These are phyloP conservation scores for Caenorhabditis panamensis DNA, from an alignment of 2,888 invertebrate species.

Conservation along the genomic window DNA sequence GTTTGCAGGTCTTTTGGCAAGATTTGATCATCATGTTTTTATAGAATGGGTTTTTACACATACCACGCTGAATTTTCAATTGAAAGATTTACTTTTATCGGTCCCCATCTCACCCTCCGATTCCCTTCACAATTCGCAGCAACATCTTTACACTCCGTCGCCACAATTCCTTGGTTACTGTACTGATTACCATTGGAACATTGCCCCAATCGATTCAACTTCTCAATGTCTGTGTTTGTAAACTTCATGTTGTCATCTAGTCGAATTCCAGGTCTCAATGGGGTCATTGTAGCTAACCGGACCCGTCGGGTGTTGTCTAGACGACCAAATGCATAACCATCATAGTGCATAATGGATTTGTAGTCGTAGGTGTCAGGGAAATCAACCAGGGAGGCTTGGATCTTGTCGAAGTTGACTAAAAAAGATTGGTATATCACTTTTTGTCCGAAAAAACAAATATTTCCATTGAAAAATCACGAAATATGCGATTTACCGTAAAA, in stretches of 20 bases:
- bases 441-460: too few relatives aligned
- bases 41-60: conserved; percentile 61
- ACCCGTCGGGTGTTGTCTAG: conserved; percentile 58
- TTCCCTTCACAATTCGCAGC: conserved; percentile 51
- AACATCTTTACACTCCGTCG: conserved; percentile 37
- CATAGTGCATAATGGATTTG: conserved; percentile 78
- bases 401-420: conserved; percentile 74
- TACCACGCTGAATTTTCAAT: conserved; percentile 46
- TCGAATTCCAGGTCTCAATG: conserved; percentile 64
- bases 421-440: too few relatives aligned
- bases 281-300: conserved; percentile 77
- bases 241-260: conserved; percentile 71
- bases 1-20: conserved; percentile 62
- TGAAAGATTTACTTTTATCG: conserved; percentile 1
- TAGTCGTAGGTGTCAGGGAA: conserved; percentile 70
- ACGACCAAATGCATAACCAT: conserved; percentile 76
- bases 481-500: too few relatives aligned
- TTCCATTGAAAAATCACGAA: too few relatives aligned
- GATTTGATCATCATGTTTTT: conserved; percentile 53
- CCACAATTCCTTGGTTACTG: conserved; percentile 26
- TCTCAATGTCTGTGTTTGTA: conserved; percentile 67
- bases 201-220: conserved; percentile 68
- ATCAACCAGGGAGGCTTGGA: conserved; percentile 64
- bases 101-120: conserved; percentile 23
- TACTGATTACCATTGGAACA: conserved; percentile 38